phyloP scores from a whole-genome alignment of 2,113 vertebrate genomes.

The Anhinga rufa region DNA sequence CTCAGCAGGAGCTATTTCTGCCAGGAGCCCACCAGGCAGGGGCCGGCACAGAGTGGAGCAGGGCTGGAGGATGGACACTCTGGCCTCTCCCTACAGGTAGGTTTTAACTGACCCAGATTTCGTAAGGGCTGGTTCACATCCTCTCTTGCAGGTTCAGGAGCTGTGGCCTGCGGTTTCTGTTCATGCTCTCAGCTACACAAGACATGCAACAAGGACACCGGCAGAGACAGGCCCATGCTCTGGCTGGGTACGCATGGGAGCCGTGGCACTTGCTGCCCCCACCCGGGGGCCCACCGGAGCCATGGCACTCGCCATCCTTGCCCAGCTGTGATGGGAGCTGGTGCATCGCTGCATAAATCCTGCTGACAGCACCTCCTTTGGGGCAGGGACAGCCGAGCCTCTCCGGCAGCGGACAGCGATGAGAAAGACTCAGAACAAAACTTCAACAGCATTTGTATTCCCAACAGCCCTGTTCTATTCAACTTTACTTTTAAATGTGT shows the following conservation, averaged over 20 bases:
- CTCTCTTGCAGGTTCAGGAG: background rate
- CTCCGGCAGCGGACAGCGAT: background rate
- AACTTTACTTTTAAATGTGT: background rate
- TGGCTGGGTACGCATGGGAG: background rate
- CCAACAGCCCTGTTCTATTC: background rate
- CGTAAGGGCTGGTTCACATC: background rate
- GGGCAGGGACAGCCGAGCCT: background rate
- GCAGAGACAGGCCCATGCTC: background rate
- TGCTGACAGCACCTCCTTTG: background rate
- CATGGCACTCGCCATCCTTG: fast-evolving
- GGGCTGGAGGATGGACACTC: background rate
- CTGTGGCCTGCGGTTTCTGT: background rate
- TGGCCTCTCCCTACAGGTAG: background rate
- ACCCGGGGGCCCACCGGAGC: too few species aligned
- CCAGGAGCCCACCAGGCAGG: background rate
- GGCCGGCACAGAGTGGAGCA: background rate
- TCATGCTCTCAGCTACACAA: background rate
- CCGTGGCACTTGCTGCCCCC: background rate
- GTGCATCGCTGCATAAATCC: background rate
- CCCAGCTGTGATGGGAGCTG: background rate
- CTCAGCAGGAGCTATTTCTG: background rate
- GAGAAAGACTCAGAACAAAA: background rate
- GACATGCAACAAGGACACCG: fast-evolving
- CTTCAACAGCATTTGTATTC: slow-evolving; percentile 9
- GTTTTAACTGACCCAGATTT: background rate